Percentiles rank a stretch among this genome's conserved stretches.
Conservation (phyloP, 2,113 vertebrate species). For the Aegithalos caudatus region DNA sequence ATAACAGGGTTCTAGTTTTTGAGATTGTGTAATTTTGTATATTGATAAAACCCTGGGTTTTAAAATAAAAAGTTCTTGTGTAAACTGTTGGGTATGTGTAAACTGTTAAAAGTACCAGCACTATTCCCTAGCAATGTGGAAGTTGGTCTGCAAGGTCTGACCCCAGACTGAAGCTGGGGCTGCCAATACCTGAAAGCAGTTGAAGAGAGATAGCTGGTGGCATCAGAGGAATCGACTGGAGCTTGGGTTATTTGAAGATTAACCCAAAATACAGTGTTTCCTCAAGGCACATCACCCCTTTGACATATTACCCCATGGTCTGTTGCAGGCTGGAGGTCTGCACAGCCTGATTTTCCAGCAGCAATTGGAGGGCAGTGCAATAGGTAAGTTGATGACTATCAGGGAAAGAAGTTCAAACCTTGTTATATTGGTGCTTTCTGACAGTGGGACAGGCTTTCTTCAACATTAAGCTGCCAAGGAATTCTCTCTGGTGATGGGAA, state of each 20-base stretch:
- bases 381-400: neutral
- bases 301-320: neutral
- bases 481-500: neutral
- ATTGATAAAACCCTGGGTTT: neutral
- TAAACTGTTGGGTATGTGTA: neutral
- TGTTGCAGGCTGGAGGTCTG: neutral
- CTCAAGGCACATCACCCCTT: neutral
- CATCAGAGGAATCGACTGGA: neutral
- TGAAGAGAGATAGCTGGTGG: neutral
- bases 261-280: neutral
- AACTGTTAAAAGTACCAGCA: neutral
- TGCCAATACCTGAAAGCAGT: neutral
- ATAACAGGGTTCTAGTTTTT: neutral
- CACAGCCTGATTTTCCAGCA: neutral
- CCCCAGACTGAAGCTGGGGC: neutral
- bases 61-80: neutral
- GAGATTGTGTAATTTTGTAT: neutral
- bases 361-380: neutral
- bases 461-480: neutral
- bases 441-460: neutral
- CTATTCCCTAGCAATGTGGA: neutral
- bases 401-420: neutral
- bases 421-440: neutral
- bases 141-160: neutral
- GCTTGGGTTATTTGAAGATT: neutral